A percentile compares a stretch with the other conserved stretches of the same genome.
phyloP scores from a whole-genome alignment of 2,797 vertebrate genomes.

The Thunnus albacares region DNA sequence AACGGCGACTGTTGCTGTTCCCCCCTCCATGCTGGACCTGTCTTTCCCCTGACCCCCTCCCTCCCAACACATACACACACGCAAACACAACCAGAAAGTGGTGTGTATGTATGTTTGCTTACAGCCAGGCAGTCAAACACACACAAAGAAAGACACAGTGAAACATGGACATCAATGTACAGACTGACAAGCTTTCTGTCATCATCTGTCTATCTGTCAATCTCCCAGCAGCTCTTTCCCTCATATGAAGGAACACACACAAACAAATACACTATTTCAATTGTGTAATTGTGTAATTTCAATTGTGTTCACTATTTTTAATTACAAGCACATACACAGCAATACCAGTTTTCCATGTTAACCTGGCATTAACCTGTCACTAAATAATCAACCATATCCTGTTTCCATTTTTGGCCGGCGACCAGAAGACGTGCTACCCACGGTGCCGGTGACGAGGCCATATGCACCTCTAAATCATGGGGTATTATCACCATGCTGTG shows the following conservation, averaged over 20 bases:
- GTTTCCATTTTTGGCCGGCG: constrained; percentile 53
- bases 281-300: background rate
- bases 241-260: background rate
- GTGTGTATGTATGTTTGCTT: constrained; percentile 20
- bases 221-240: background rate
- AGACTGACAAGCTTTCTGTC: constrained; percentile 24
- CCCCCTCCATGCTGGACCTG: constrained; percentile 24
- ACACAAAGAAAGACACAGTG: constrained; percentile 38
- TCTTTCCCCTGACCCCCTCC: constrained; percentile 37
- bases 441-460: constrained; percentile 57
- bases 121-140: constrained; percentile 14
- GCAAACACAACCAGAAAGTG: background rate
- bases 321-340: background rate
- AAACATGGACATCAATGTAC: background rate
- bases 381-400: constrained; percentile 57
- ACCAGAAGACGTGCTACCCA: constrained; percentile 58
- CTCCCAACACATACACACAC: constrained; percentile 5
- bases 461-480: constrained; percentile 80
- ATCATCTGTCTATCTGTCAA: background rate
- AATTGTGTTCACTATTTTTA: background rate
- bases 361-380: constrained; percentile 37
- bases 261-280: background rate
- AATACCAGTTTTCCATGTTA: constrained; percentile 11
- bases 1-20: constrained; percentile 47
- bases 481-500: constrained; percentile 68